Conservation (phyloP, 2,888 invertebrate genomes). For the Apamea epomidion region DNA sequence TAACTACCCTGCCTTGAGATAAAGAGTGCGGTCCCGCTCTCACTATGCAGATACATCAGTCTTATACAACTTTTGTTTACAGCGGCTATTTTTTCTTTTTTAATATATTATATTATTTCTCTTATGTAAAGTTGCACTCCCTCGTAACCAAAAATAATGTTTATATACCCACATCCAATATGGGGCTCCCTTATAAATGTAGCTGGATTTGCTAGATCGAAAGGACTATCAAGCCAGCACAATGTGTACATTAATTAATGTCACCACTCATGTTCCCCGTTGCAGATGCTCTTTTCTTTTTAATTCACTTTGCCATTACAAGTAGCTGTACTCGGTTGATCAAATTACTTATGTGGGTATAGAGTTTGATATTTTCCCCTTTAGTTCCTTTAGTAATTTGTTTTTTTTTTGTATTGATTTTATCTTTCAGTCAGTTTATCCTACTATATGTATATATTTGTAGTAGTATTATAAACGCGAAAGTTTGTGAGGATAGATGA, state of each 20-base stretch:
- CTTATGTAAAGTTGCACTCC: too few relatives aligned
- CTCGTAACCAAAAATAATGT: too few relatives aligned
- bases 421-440: too few relatives aligned
- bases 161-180: neutral
- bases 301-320: conserved; percentile 41
- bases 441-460: too few relatives aligned
- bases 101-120: too few relatives aligned
- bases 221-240: conserved; percentile 40
- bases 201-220: conserved; percentile 38
- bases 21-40: too few relatives aligned
- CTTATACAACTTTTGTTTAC: too few relatives aligned
- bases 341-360: conserved; percentile 32
- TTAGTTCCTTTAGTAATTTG: neutral
- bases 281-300: conserved; percentile 48
- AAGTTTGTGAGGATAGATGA: too few relatives aligned
- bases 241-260: conserved; percentile 54
- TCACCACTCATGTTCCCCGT: conserved; percentile 47
- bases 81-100: too few relatives aligned
- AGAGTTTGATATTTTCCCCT: neutral
- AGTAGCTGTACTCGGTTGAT: conserved; percentile 24
- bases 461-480: too few relatives aligned
- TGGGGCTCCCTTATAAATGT: conserved; percentile 42
- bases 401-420: neutral
- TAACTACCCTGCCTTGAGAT: too few relatives aligned
- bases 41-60: too few relatives aligned